phyloP scores from a whole-genome alignment of 2,888 invertebrate species.

The Sipha maydis region DNA sequence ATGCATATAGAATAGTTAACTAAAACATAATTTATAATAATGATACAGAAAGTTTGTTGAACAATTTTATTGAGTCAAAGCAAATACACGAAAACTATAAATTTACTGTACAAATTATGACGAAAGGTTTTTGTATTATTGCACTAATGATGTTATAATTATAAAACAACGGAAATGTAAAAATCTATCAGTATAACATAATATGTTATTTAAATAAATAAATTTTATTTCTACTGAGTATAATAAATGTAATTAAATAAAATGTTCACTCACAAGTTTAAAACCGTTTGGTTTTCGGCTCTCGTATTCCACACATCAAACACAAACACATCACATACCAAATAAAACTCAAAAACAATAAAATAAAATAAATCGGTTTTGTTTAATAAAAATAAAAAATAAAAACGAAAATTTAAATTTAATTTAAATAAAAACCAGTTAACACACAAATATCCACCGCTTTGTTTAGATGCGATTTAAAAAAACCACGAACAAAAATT shows the following conservation, averaged over 20 bases:
- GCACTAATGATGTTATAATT: no score
- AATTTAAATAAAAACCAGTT: background rate
- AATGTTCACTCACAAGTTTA: conserved; percentile 35
- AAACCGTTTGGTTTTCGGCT: conserved; percentile 18
- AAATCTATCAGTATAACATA: background rate
- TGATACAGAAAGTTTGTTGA: no score
- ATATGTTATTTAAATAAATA: no score
- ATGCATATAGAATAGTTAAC: background rate
- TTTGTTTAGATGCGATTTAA: background rate
- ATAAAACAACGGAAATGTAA: background rate
- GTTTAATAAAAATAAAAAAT: background rate
- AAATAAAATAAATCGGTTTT: background rate
- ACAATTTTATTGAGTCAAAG: no score
- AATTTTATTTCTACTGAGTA: background rate
- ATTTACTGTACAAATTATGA: no score
- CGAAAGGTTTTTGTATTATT: background rate
- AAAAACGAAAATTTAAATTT: background rate
- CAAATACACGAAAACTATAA: no score
- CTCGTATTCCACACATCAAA: conserved; percentile 3
- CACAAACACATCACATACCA: conserved; percentile 10
- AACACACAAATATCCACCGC: background rate
- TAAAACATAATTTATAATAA: background rate
- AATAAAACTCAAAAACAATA: background rate
- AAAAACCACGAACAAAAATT: background rate
- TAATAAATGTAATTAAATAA: background rate